Conservation (phyloP, 2,113 vertebrate genomes). For the Hemiprocne comata region DNA sequence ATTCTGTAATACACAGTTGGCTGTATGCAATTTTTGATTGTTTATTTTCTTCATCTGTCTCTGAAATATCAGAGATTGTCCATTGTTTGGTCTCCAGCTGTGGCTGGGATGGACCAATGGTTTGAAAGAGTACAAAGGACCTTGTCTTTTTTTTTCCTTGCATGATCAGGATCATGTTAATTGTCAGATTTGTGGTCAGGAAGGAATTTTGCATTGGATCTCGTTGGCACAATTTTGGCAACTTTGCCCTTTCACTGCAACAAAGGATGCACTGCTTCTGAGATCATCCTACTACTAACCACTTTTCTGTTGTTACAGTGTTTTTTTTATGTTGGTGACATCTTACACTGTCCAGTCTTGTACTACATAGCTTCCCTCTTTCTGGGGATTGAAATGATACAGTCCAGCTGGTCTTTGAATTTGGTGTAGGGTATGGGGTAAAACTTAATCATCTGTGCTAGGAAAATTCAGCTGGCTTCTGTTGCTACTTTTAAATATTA, state of each 20-base stretch:
- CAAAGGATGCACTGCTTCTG: slow-evolving; percentile 12
- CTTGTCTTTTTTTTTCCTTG: background rate
- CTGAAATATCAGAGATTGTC: background rate
- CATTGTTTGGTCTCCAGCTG: slow-evolving; percentile 31
- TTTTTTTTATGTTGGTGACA: background rate
- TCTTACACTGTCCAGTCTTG: background rate
- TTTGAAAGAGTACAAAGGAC: slow-evolving; percentile 3
- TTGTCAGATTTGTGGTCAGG: slow-evolving; percentile 10
- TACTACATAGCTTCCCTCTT: background rate
- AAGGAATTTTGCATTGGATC: slow-evolving; percentile 28
- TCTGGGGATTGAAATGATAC: background rate
- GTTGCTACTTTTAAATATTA: background rate
- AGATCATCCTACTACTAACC: background rate
- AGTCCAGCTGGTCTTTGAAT: background rate
- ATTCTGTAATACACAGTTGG: background rate
- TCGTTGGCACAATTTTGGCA: background rate
- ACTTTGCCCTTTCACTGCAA: background rate
- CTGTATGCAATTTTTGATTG: background rate
- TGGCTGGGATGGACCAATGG: background rate
- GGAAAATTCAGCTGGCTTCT: background rate
- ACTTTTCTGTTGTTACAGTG: background rate
- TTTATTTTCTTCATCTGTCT: slow-evolving; percentile 8
- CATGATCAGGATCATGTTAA: background rate
- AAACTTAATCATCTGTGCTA: background rate
- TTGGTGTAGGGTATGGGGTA: background rate